Conservation (phyloP, 1,140 invertebrate genomes). For the Littorina saxatilis region DNA sequence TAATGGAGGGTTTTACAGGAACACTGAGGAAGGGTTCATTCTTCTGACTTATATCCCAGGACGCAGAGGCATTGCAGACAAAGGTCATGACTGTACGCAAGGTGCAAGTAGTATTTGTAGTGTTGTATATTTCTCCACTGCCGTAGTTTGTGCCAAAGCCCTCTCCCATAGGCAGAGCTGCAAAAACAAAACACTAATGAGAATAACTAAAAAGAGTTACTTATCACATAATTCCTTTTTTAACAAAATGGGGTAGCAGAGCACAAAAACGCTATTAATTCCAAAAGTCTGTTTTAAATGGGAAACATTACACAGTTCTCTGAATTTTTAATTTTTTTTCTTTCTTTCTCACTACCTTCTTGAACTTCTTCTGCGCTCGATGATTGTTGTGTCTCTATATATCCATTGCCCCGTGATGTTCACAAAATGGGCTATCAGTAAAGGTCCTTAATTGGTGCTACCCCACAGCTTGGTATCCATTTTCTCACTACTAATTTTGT, state of each 20-base stretch:
- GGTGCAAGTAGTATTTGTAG: background rate
- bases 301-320: too few relatives aligned
- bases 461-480: background rate
- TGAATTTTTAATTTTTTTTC: too few relatives aligned
- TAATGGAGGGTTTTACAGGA: background rate
- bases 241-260: background rate
- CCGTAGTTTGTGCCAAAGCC: background rate
- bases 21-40: background rate
- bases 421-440: too few relatives aligned
- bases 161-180: background rate
- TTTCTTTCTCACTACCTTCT: too few relatives aligned
- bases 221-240: background rate
- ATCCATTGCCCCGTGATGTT: background rate
- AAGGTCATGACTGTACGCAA: slow-evolving; percentile 29
- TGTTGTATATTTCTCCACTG: background rate
- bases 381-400: too few relatives aligned
- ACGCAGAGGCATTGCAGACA: slow-evolving; percentile 1
- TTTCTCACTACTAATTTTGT: background rate
- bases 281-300: background rate
- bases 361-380: too few relatives aligned
- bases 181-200: background rate
- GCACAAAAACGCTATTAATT: background rate
- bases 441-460: too few relatives aligned
- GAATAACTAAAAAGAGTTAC: background rate
- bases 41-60: background rate